Evolutionary conservation across 2,113 vertebrate species (phyloP).

Genomic region (Mola mola): DNA sequence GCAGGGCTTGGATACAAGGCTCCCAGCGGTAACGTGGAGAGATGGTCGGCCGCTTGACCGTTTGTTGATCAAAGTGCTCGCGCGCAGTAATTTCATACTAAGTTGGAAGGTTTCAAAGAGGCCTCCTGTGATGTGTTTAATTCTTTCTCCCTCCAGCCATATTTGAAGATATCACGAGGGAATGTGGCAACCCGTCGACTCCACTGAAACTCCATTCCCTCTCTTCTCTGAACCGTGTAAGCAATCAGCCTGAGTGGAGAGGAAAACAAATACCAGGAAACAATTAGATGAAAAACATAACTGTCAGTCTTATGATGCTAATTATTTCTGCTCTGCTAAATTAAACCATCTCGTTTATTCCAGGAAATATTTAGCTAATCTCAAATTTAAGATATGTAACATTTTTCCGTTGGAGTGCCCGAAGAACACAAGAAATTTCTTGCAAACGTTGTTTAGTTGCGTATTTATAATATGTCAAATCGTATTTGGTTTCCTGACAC

Average conservation of each 20-base stretch:
- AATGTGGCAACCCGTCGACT: conserved; percentile 63
- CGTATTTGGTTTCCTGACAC: too few relatives aligned
- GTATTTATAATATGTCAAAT: too few relatives aligned
- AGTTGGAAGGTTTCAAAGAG: conserved; percentile 77
- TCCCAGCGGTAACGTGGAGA: conserved; percentile 36
- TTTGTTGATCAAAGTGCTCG: conserved; percentile 78
- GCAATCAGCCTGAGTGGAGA: conserved; percentile 31
- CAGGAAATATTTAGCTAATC: background rate
- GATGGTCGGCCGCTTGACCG: conserved; percentile 62
- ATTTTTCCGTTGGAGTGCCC: too few relatives aligned
- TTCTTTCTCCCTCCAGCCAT: conserved; percentile 51
- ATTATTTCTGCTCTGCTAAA: conserved; percentile 4
- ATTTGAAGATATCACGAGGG: conserved; percentile 72
- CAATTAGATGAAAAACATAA: conserved; percentile 23
- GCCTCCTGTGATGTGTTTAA: conserved; percentile 56
- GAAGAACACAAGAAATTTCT: too few relatives aligned
- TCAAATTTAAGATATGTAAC: too few relatives aligned
- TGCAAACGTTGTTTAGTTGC: too few relatives aligned
- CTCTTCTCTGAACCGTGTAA: conserved; percentile 57
- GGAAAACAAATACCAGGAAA: conserved; percentile 50
- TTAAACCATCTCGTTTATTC: too few relatives aligned
- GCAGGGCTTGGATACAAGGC: conserved; percentile 16
- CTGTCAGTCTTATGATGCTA: conserved; percentile 9
- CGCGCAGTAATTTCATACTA: conserved; percentile 62
- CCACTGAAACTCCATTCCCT: conserved; percentile 54